Conservation (phyloP, 1,140 invertebrate species). For the Cecropterus lyciades region DNA sequence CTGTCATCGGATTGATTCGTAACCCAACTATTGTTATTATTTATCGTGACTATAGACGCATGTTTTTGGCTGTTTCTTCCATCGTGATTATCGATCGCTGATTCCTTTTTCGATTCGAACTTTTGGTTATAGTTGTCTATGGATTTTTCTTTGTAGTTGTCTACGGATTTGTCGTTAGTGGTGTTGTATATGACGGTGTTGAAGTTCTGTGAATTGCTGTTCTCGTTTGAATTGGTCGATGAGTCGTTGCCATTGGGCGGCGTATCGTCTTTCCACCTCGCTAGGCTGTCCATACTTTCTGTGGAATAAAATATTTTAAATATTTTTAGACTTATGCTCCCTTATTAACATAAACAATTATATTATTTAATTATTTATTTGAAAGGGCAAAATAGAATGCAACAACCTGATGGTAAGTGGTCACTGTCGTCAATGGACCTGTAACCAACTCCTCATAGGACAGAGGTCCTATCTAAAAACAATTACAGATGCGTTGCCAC, state of each 20-base stretch:
- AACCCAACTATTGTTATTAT: slow-evolving; percentile 81
- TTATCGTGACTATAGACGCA: slow-evolving; percentile 79
- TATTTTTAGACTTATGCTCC: neutral
- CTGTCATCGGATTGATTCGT: slow-evolving; percentile 80
- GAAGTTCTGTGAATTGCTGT: slow-evolving; percentile 71
- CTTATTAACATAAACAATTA: no score
- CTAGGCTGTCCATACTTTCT: slow-evolving; percentile 82
- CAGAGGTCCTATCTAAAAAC: no score
- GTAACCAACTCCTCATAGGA: no score
- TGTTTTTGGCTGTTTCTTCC: slow-evolving; percentile 68
- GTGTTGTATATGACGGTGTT: slow-evolving; percentile 82
- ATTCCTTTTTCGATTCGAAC: slow-evolving; percentile 59
- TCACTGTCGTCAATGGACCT: no score
- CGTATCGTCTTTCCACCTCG: slow-evolving; percentile 83
- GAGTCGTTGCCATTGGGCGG: slow-evolving; percentile 79
- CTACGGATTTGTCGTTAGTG: slow-evolving; percentile 49
- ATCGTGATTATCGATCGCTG: slow-evolving; percentile 56
- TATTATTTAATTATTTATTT: no score
- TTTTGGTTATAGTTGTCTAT: slow-evolving; percentile 59
- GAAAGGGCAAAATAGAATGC: no score
- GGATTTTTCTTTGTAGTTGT: slow-evolving; percentile 68
- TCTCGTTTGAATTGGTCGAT: slow-evolving; percentile 79
- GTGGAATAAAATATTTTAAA: slow-evolving; percentile 42
- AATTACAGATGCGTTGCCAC: no score
- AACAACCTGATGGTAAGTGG: no score